Conservation (phyloP, 2,113 vertebrate genomes). For the Myodes glareolus region DNA sequence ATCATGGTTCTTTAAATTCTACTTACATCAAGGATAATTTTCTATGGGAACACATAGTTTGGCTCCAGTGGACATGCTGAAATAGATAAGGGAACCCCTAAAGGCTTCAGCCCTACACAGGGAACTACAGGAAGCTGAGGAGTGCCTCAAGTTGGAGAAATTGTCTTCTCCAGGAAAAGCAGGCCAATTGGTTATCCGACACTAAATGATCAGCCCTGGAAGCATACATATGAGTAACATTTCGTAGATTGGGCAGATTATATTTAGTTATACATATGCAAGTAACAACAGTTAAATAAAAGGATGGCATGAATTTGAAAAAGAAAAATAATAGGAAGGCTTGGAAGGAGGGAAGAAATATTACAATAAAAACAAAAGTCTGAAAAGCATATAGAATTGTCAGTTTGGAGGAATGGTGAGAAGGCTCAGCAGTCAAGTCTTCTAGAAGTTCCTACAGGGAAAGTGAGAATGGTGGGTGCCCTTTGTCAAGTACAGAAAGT, state of each 20-base stretch:
- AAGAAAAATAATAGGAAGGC: not conserved
- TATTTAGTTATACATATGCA: not conserved
- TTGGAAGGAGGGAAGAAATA: not conserved
- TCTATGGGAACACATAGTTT: not conserved
- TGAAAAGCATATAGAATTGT: not conserved
- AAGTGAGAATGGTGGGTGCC: not conserved
- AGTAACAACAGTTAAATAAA: not conserved
- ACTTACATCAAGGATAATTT: conserved; percentile 31
- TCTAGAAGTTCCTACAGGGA: not conserved
- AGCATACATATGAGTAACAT: not conserved
- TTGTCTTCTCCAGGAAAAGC: not conserved
- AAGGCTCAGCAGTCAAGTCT: not conserved
- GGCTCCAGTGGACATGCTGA: not conserved
- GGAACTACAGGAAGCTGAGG: not conserved
- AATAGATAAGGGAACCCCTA: not conserved
- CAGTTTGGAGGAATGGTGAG: not conserved
- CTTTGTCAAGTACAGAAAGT: not conserved
- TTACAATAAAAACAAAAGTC: not conserved
- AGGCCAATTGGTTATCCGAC: not conserved
- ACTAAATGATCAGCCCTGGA: not conserved
- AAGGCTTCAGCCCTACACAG: not conserved
- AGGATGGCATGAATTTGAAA: not conserved
- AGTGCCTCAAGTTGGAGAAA: not conserved
- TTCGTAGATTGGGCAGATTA: not conserved
- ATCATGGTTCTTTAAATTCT: conserved; percentile 13